These are phyloP conservation scores for Eriosoma lanigerum DNA, from an alignment of 1,140 invertebrate genomes.

Conservation along the genomic window DNA sequence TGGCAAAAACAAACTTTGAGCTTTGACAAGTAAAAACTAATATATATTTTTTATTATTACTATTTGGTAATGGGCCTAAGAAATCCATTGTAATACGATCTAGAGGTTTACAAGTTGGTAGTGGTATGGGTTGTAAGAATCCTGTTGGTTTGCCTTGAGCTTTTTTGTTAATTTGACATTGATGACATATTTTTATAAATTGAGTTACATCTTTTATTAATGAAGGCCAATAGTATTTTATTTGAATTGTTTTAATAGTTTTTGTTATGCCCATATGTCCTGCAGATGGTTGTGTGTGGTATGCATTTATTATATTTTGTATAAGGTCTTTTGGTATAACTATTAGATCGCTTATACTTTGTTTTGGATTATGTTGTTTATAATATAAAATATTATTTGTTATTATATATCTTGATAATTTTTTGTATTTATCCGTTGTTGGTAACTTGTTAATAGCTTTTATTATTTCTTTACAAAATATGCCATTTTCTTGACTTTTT, in stretches of 20 bases:
- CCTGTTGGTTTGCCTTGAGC: not conserved
- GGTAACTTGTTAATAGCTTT: not conserved
- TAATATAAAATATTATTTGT: constrained; percentile 4
- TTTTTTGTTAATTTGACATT: constrained; percentile 23
- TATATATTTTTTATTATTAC: constrained; percentile 6
- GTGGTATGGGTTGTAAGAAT: constrained; percentile 25
- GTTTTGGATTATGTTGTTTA: not conserved
- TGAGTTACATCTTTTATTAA: constrained; percentile 12
- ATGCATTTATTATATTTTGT: not conserved
- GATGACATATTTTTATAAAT: constrained; percentile 6
- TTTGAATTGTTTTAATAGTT: constrained; percentile 1
- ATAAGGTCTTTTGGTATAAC: constrained; percentile 6
- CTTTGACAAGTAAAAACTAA: not conserved
- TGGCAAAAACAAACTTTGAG: not conserved
- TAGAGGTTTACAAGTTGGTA: not conserved
- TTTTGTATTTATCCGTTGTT: not conserved
- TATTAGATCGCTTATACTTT: not conserved
- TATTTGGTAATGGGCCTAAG: constrained; percentile 1
- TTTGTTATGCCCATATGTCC: constrained; percentile 29
- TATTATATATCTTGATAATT: not conserved
- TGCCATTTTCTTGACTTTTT: not conserved
- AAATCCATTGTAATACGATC: not conserved
- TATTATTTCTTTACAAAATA: not conserved
- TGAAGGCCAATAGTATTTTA: constrained; percentile 31
- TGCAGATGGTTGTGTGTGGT: not conserved